These are phyloP conservation scores for Drosophila paracracens DNA, from an alignment of 2,888 invertebrate species.

Conservation along the genomic window DNA sequence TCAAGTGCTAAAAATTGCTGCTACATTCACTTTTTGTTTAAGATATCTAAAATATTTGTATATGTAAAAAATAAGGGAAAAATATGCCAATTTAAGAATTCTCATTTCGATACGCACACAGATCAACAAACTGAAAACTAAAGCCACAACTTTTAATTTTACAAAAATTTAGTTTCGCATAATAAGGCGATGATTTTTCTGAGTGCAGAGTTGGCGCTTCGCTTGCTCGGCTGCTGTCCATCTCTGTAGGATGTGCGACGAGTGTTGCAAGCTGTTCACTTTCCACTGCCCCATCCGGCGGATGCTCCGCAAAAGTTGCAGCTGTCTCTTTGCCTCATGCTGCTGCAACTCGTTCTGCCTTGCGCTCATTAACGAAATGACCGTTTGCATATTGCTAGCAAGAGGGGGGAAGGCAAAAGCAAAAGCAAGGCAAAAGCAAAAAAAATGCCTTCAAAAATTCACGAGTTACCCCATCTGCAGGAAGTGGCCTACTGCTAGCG, in stretches of 20 bases:
- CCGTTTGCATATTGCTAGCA: constrained; percentile 77
- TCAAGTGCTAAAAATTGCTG: too few relatives aligned
- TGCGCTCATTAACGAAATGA: constrained; percentile 83
- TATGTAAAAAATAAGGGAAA: not conserved
- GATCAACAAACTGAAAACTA: not conserved
- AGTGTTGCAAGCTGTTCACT: constrained; percentile 17
- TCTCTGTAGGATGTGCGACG: constrained; percentile 29
- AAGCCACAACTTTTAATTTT: not conserved
- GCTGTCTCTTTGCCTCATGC: constrained; percentile 21
- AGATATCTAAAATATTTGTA: too few relatives aligned
- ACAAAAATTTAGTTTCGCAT: not conserved
- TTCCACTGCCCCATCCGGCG: constrained; percentile 58
- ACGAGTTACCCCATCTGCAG: constrained; percentile 65
- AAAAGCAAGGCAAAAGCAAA: constrained; percentile 37
- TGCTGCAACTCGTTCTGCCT: constrained; percentile 32
- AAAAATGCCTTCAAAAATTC: constrained; percentile 76
- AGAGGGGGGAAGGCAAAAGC: constrained; percentile 9
- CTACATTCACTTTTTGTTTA: too few relatives aligned
- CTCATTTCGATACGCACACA: not conserved
- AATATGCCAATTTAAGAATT: not conserved
- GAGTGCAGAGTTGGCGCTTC: constrained; percentile 22
- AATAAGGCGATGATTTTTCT: not conserved
- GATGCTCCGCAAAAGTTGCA: constrained; percentile 73
- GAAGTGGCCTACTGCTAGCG: constrained; percentile 76
- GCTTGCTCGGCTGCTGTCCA: constrained; percentile 35